Base-by-base conservation (phyloP, 2,113 vertebrate species). In the Rafetus swinhoei region DNA sequence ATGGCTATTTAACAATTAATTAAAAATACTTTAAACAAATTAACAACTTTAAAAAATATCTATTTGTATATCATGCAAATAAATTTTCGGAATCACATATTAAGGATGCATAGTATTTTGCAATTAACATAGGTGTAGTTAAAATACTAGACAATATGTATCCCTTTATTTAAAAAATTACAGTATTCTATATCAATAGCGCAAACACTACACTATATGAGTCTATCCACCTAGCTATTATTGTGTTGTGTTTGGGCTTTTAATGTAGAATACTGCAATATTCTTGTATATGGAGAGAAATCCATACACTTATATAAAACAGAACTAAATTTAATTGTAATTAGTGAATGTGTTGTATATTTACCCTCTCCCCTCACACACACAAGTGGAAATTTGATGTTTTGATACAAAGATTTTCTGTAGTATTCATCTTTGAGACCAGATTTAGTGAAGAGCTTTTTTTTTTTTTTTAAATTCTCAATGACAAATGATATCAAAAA, bases 101-200 rank as follows among this genome's bases (percentile, higher is more conserved):
- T 54, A 7, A 18, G 24, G 16, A 72, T 0, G 0, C 15, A 1
- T 13, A 86, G 3, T 5, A 54, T 85, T 84, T 53, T 21, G 7
- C 9, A 83, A 5, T 22, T 45, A 82, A 86, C 18, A 85, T 79
- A 85, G 8, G 87, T 57, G 60, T 55, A 56, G 69, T 9, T 45
- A 62, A 79, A 92, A 86, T 9, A 65, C 18, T 14, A 77, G 35
- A 19, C 3, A 0, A 32, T 14, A 32, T 29, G 77, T 24, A 89
- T 84, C 24, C 9, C 22, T 29, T 76, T 45, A 56, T 35, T 82
- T 91, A 24, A 27, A 56, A 29, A 4, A 86, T 10, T 5, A 81
- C 2, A 69, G 22, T 3, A 39, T 76, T 90, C 39, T 57, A 15
- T 2, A 2, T 54, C n/a, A 89, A 27, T 50, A 69, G 74, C 3